Percentiles rank a stretch among this genome's conserved stretches.
phyloP scores from a whole-genome alignment of 1,140 invertebrate genomes.

The Pseudachorutes palmiensis region DNA sequence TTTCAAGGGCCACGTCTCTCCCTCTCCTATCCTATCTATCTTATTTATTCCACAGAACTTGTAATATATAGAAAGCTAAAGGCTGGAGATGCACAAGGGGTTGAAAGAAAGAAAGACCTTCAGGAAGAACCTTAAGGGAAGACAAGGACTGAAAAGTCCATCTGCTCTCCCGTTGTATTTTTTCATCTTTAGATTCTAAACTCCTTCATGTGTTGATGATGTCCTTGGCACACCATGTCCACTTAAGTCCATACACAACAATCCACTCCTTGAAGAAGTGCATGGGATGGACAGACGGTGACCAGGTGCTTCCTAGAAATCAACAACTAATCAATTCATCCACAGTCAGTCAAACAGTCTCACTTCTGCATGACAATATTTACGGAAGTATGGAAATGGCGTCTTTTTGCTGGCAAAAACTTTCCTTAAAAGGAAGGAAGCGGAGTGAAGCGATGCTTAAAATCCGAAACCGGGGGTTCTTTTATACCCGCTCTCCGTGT shows the following conservation, averaged over 20 bases:
- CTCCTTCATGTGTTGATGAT: slow-evolving; percentile 16
- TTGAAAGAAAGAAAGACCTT: background rate
- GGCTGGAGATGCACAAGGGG: background rate
- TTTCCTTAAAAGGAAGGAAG: too few relatives aligned
- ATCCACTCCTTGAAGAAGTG: slow-evolving; percentile 1
- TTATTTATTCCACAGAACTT: too few relatives aligned
- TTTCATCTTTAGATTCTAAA: background rate
- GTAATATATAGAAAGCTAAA: too few relatives aligned
- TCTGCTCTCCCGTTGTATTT: slow-evolving; percentile 13
- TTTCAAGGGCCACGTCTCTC: background rate
- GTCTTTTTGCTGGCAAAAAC: too few relatives aligned
- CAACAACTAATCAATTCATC: too few relatives aligned
- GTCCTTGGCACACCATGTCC: slow-evolving; percentile 25
- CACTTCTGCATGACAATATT: too few relatives aligned
- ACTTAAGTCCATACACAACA: background rate
- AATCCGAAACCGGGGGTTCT: background rate
- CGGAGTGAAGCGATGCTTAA: too few relatives aligned
- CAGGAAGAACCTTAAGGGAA: background rate
- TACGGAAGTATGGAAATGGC: too few relatives aligned
- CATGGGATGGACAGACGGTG: slow-evolving; percentile 21
- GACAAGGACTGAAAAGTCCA: background rate
- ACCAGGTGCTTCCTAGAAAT: slow-evolving; percentile 27
- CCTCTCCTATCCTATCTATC: too few relatives aligned
- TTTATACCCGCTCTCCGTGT: background rate
- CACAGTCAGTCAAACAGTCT: too few relatives aligned